These are phyloP conservation scores for Hybognathus amarus DNA, from an alignment of 2,797 vertebrate species.

Conservation along the genomic window DNA sequence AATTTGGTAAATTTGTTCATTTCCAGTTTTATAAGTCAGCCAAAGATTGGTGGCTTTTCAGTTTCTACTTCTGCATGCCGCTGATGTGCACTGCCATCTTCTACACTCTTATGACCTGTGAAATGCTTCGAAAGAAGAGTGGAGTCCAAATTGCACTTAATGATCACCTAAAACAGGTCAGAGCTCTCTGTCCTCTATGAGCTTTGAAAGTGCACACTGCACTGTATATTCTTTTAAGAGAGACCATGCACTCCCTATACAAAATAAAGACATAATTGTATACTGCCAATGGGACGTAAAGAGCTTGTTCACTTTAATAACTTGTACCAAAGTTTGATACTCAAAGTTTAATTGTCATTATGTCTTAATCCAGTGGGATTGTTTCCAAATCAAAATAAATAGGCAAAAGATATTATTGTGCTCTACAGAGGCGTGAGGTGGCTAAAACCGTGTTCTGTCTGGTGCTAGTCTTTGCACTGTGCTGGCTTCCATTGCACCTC, in stretches of 20 bases:
- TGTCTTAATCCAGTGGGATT: neutral
- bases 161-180: slow-evolving; percentile 75
- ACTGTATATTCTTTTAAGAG: neutral
- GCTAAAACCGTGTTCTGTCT: slow-evolving; percentile 97
- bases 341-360: slow-evolving; percentile 1
- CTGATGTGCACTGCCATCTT: slow-evolving; percentile 92
- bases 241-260: neutral
- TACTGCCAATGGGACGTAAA: neutral
- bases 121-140: slow-evolving; percentile 81
- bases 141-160: slow-evolving; percentile 75
- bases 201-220: neutral
- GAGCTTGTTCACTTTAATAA: neutral
- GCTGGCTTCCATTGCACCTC: slow-evolving; percentile 96
- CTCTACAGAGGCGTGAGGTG: slow-evolving; percentile 89
- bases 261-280: neutral
- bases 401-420: neutral
- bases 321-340: neutral
- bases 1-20: slow-evolving; percentile 39
- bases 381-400: neutral
- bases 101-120: slow-evolving; percentile 97
- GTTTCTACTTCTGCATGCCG: slow-evolving; percentile 95
- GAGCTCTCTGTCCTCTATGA: slow-evolving; percentile 42
- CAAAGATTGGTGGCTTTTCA: slow-evolving; percentile 97
- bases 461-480: slow-evolving; percentile 93
- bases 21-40: slow-evolving; percentile 89